Conservation (phyloP, 2,113 vertebrate species). For the Herpetotheres cachinnans region DNA sequence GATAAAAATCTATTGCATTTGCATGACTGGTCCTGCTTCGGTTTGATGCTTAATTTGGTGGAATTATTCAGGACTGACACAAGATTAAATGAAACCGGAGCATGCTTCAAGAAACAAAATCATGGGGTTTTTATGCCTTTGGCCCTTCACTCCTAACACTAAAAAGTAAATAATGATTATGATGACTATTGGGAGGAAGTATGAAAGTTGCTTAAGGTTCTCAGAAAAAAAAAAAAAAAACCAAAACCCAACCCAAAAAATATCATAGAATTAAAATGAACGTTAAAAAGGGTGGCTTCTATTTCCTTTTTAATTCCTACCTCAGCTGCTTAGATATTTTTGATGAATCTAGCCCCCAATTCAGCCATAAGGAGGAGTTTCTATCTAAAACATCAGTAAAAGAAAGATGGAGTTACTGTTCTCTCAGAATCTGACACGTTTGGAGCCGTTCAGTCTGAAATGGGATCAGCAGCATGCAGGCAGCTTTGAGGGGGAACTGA, state of each 20-base stretch:
- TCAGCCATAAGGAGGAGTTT: background rate
- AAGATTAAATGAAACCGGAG: background rate
- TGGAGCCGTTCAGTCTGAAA: background rate
- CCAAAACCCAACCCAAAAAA: fast-evolving
- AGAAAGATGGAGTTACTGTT: background rate
- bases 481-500: background rate
- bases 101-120: background rate
- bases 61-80: background rate
- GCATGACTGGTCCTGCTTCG: background rate
- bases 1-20: background rate
- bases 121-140: background rate
- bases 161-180: background rate
- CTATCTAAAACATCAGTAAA: background rate
- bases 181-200: background rate
- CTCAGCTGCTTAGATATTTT: background rate
- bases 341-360: background rate
- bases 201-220: background rate
- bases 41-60: background rate
- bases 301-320: background rate
- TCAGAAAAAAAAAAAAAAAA: background rate
- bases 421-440: background rate
- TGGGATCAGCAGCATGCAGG: background rate
- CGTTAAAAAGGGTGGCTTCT: background rate
- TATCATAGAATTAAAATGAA: background rate
- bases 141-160: background rate